phyloP scores from a whole-genome alignment of 1,140 invertebrate species.

The Trachymyrmex septentrionalis region DNA sequence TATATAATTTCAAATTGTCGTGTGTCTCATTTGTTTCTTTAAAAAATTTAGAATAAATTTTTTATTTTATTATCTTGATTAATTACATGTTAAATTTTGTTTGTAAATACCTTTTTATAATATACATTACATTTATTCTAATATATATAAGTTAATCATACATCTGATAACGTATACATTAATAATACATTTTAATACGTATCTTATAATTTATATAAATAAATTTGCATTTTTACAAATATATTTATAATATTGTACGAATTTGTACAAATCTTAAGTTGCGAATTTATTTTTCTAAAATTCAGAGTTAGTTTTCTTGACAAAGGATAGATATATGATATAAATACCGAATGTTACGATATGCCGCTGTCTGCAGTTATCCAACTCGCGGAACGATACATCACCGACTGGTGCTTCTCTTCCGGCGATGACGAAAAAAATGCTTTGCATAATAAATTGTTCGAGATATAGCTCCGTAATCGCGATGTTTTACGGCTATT shows the following conservation, averaged over 20 bases:
- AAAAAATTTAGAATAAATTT: background rate
- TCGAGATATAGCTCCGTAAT: slow-evolving; percentile 38
- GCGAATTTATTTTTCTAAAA: background rate
- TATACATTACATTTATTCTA: background rate
- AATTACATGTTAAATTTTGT: background rate
- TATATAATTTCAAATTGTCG: background rate
- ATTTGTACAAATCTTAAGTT: background rate
- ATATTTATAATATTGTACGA: no score
- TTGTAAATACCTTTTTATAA: background rate
- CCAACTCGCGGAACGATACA: slow-evolving; percentile 19
- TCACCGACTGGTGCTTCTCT: slow-evolving; percentile 12
- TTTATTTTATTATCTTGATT: background rate
- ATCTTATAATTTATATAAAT: background rate
- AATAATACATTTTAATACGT: background rate
- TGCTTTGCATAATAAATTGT: slow-evolving; percentile 18
- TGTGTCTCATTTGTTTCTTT: background rate
- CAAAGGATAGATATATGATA: background rate
- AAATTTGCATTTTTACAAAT: background rate
- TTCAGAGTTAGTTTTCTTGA: background rate
- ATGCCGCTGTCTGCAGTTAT: background rate
- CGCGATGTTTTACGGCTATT: slow-evolving; percentile 43
- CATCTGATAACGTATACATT: no score
- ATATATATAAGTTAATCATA: background rate
- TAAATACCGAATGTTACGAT: background rate
- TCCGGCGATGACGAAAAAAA: background rate